Evolutionary conservation across 2,113 vertebrate genomes (phyloP).

Genomic region (Oriolus oriolus): DNA sequence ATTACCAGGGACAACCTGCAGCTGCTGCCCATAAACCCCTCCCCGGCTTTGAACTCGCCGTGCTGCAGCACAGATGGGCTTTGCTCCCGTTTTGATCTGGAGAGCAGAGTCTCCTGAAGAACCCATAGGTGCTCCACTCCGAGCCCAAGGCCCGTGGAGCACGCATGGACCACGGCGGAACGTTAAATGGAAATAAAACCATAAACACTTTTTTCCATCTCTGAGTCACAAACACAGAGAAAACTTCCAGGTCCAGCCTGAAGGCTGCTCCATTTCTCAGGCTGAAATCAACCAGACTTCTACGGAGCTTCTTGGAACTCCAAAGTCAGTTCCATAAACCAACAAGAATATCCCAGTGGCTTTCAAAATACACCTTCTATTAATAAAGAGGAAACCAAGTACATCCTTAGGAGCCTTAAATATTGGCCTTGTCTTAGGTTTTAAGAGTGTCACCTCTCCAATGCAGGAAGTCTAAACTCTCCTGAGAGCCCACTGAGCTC

Average conservation of each 20-base stretch:
- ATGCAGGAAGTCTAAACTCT: not conserved
- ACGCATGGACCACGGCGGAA: not conserved
- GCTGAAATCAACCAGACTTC: not conserved
- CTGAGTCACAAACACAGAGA: not conserved
- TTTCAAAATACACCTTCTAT: not conserved
- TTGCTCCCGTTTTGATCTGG: not conserved
- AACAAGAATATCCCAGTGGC: not conserved
- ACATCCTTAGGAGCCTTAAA: not conserved
- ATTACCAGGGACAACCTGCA: constrained; percentile 65
- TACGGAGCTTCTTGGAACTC: not conserved
- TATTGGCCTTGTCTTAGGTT: not conserved
- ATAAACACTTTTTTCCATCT: not conserved
- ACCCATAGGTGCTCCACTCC: not conserved
- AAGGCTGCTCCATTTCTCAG: not conserved
- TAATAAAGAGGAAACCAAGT: not conserved
- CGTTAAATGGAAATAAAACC: not conserved
- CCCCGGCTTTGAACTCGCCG: constrained; percentile 13
- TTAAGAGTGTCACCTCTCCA: not conserved
- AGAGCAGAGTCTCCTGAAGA: not conserved
- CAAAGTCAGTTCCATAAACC: not conserved
- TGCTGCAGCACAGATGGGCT: constrained; percentile 35
- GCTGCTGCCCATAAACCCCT: constrained; percentile 59
- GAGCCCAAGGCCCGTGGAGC: not conserved
- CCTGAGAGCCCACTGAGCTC: not conserved
- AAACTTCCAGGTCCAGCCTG: not conserved